Conservation (phyloP, 2,888 invertebrate species). For the Rhopalosiphum nymphaeae region DNA sequence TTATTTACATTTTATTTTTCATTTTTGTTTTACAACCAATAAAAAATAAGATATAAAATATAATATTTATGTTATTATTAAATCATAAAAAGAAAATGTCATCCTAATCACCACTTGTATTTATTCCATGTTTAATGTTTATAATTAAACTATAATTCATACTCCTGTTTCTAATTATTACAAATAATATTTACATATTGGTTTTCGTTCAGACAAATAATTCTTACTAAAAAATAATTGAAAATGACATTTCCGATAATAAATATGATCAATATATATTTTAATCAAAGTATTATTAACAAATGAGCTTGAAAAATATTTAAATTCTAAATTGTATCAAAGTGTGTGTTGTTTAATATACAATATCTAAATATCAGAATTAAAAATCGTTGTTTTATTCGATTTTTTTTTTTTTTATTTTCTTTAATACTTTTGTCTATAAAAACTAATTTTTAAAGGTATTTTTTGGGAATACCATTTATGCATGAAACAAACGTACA, state of each 20-base stretch:
- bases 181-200: neutral
- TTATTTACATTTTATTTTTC: too few species aligned
- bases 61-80: neutral
- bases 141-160: neutral
- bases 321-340: neutral
- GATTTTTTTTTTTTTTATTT: neutral
- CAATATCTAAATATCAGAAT: neutral
- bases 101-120: neutral
- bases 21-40: too few species aligned
- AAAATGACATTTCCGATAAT: neutral
- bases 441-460: neutral
- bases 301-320: neutral
- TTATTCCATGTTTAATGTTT: neutral
- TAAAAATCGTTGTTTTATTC: neutral
- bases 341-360: neutral
- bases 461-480: neutral
- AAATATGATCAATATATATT: neutral
- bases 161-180: neutral
- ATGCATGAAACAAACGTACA: neutral
- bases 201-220: too few species aligned
- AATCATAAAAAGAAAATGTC: neutral
- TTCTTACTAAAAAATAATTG: neutral
- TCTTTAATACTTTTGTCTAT: neutral
- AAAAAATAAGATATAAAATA: neutral
- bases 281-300: neutral